Percentiles rank a stretch among this genome's conserved stretches.
These are phyloP conservation scores for Drosophila guanche DNA, from an alignment of 1,140 invertebrate species.

Conservation along the genomic window DNA sequence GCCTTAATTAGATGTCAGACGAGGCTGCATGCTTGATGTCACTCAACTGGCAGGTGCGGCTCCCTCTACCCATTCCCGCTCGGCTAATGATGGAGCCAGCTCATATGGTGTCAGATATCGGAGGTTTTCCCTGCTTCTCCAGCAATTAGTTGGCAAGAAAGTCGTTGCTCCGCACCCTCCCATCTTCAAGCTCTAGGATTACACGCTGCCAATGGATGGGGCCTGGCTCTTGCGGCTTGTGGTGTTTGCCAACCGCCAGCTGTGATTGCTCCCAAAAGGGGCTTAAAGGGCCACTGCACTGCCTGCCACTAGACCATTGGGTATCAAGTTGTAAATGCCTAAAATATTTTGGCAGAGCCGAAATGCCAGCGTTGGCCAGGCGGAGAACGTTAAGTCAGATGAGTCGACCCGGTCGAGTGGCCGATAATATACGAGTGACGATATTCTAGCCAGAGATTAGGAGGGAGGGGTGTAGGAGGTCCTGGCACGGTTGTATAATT, in stretches of 20 bases:
- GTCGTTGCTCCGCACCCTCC: constrained; percentile 2
- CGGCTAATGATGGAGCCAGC: constrained; percentile 28
- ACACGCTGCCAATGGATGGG: constrained; percentile 13
- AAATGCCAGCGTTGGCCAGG: background rate
- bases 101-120: constrained; percentile 54
- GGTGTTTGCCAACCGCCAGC: constrained; percentile 43
- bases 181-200: constrained; percentile 33
- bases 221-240: constrained; percentile 39
- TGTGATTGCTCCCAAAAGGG: constrained; percentile 53
- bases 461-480: background rate
- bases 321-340: constrained; percentile 71
- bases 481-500: constrained; percentile 54
- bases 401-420: constrained; percentile 2
- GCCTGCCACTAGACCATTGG: constrained; percentile 48
- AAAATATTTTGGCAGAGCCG: constrained; percentile 61
- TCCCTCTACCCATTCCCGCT: constrained; percentile 1
- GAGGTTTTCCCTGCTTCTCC: constrained; percentile 22
- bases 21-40: constrained; percentile 61
- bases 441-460: background rate
- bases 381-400: constrained; percentile 3
- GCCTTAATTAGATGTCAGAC: constrained; percentile 54
- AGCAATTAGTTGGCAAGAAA: constrained; percentile 55
- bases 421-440: constrained; percentile 20
- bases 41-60: constrained; percentile 20
- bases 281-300: constrained; percentile 19